Conservation (phyloP, 1,140 invertebrate species). For the Fopius arisanus region DNA sequence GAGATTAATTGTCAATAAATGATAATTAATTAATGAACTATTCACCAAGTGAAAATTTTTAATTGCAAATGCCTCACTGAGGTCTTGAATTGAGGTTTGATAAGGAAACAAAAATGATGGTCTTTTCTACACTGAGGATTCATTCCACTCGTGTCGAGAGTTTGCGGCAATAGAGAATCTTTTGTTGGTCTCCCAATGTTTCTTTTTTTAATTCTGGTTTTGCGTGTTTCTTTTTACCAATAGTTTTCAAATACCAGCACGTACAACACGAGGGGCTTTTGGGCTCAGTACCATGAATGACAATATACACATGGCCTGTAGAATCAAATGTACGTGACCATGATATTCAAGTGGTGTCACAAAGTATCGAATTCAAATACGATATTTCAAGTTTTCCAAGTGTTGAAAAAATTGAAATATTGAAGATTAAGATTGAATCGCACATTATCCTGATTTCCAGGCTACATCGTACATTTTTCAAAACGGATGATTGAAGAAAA, state of each 20-base stretch:
- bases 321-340: slow-evolving; percentile 10
- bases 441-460: too few species aligned
- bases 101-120: background rate
- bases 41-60: too few species aligned
- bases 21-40: too few species aligned
- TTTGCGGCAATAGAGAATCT: background rate
- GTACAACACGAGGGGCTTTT: background rate
- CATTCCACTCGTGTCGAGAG: background rate
- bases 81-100: too few species aligned
- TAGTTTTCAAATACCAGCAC: slow-evolving; percentile 15
- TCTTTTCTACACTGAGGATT: background rate
- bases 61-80: too few species aligned
- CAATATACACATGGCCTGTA: slow-evolving; percentile 11
- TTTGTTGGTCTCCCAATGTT: background rate
- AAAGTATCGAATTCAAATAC: slow-evolving; percentile 5
- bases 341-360: slow-evolving; percentile 4
- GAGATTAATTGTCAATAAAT: too few species aligned
- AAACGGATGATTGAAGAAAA: too few species aligned
- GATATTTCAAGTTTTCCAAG: background rate
- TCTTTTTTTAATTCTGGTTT: background rate
- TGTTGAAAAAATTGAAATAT: background rate
- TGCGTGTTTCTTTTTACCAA: background rate
- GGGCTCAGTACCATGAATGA: slow-evolving; percentile 11
- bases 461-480: too few species aligned
- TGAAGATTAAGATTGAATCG: background rate